Evolutionary conservation across 1,140 invertebrate species (phyloP), one percentile per base, ranked within the genome.

Genomic region (Megalonaias nervosa): DNA sequence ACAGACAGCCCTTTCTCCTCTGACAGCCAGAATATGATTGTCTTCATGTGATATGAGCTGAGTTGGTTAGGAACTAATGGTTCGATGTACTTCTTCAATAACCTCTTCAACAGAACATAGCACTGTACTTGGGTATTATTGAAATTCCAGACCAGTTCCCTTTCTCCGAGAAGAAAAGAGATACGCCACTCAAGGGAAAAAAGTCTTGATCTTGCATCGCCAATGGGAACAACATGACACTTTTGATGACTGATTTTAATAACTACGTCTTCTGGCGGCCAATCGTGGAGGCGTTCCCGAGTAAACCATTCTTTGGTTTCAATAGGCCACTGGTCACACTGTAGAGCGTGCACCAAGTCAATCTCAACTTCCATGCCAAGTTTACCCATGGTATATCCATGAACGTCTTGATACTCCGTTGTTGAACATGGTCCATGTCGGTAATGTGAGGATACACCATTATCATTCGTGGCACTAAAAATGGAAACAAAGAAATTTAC

Each of bases 11-110:
- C 38, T 38, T 38, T 38, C 38, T 38, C 11, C 71, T 76, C 74
- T 2, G 74, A 76, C 6, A 57, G 19, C 74, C 74, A 76, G 19
- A 66, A 76, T 38, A 76, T n/a, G 19, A 65, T 58, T 13, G 68
- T 76, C 66, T 76, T 76, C 61, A 66, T 12, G 59, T 76, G 74
- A 71, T 70, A 76, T 6, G 74, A 65, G 58, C 61, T 76, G 6
- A 76, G 55, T 19, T 75, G 26, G 17, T 76, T 62, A 1, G 74
- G 48, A 65, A 11, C 11, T 9, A 76, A 38, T 57, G 67, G 48
- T 14, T 76, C 61, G 21, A 76, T n/a, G 1, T 70, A n/a, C 31
- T 38, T 48, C 48, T 71, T 76, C 21, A 58, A 26, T 6, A 76
- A 48, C 1, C 11, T 26, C 65, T 76, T 76, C 11, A 76, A 26